Conservation (phyloP, 1,140 invertebrate genomes). For the Cephus cinctus region DNA sequence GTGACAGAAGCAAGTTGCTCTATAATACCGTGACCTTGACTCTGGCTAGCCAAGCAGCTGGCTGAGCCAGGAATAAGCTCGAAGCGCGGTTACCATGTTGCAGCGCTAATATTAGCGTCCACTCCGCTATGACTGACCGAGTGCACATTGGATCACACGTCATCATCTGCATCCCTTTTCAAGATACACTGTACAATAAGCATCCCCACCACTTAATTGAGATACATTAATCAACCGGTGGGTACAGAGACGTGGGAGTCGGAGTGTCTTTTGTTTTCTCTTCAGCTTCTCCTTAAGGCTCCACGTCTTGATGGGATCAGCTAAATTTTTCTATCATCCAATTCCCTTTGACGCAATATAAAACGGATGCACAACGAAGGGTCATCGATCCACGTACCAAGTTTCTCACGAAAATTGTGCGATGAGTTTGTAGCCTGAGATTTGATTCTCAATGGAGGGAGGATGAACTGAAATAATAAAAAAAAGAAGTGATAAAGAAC, state of each 20-base stretch:
- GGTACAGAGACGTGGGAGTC: not conserved
- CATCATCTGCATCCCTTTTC: constrained; percentile 26
- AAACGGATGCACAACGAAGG: too few relatives aligned
- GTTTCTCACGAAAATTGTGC: not conserved
- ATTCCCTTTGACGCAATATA: not conserved
- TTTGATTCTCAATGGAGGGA: not conserved
- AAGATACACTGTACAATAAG: not conserved
- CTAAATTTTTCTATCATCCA: not conserved
- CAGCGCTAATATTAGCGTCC: constrained; percentile 49
- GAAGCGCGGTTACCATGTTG: constrained; percentile 46
- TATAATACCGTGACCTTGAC: constrained; percentile 52
- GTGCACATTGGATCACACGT: constrained; percentile 25
- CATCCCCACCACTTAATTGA: not conserved
- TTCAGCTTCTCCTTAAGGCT: not conserved
- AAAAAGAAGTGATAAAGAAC: not conserved
- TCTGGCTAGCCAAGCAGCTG: constrained; percentile 48
- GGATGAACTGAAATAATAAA: not conserved
- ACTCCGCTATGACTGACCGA: constrained; percentile 39
- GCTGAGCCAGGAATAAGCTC: constrained; percentile 45
- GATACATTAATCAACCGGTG: not conserved
- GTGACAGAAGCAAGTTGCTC: too few relatives aligned
- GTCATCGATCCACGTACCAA: too few relatives aligned
- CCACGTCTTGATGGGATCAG: not conserved
- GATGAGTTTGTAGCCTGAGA: not conserved
- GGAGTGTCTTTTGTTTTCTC: constrained; percentile 9